phyloP scores from a whole-genome alignment of 1,140 invertebrate species.

The Aphaenogaster rudis region DNA sequence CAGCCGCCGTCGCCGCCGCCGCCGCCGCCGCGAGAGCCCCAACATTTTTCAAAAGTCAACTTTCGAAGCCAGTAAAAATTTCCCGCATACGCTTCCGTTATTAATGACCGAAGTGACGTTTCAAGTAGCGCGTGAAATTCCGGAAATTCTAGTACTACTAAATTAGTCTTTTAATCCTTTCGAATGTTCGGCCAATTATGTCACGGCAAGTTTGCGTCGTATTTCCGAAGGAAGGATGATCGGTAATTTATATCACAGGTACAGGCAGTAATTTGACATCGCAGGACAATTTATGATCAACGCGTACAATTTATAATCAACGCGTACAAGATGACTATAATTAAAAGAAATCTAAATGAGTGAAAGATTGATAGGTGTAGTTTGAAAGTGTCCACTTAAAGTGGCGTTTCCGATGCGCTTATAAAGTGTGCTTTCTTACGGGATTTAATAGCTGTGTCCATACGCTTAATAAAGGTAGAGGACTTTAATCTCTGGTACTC shows the following conservation, averaged over 20 bases:
- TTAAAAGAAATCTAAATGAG: background rate
- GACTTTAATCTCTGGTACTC: conserved; percentile 9
- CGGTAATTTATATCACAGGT: conserved; percentile 8
- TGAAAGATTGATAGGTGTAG: background rate
- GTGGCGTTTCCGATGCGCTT: background rate
- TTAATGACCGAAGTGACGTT: conserved; percentile 42
- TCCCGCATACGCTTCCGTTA: conserved; percentile 4
- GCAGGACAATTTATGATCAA: background rate
- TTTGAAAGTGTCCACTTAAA: conserved; percentile 12
- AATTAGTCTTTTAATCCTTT: conserved; percentile 28
- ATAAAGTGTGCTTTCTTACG: background rate
- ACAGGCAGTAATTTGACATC: background rate
- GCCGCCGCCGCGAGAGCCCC: conserved; percentile 24
- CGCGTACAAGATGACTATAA: background rate
- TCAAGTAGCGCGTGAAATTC: conserved; percentile 45
- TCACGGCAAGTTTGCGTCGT: background rate
- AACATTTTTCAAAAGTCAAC: conserved; percentile 64
- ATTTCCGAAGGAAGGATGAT: background rate
- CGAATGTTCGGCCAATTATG: conserved; percentile 11
- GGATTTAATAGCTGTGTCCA: conserved; percentile 1
- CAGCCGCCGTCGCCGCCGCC: conserved; percentile 4
- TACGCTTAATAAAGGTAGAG: background rate
- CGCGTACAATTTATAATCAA: background rate
- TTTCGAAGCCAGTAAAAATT: conserved; percentile 47
- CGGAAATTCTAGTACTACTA: background rate